Percentiles rank a stretch among this genome's conserved stretches.
Evolutionary conservation across 2,113 vertebrate genomes (phyloP).

Genomic region (Tragelaphus buxtoni): DNA sequence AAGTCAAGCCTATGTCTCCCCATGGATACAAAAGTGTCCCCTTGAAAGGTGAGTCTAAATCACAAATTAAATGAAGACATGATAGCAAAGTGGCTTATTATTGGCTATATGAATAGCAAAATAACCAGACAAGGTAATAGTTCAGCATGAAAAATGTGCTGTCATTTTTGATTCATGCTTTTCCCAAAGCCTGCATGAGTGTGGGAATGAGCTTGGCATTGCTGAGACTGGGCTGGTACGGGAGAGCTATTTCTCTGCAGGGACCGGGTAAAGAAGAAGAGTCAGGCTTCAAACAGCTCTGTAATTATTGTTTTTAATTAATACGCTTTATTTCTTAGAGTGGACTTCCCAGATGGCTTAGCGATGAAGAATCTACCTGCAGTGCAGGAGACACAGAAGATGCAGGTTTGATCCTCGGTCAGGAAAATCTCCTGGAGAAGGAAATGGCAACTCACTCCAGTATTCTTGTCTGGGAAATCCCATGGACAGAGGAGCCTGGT

Average conservation of each 20-base stretch:
- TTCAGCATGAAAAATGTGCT: slow-evolving; percentile 71
- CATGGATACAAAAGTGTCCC: slow-evolving; percentile 19
- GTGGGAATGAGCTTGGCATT: background rate
- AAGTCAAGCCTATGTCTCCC: slow-evolving; percentile 15
- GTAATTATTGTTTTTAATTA: slow-evolving; percentile 16
- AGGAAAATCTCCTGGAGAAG: background rate
- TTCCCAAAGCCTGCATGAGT: background rate
- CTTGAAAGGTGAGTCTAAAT: slow-evolving; percentile 64
- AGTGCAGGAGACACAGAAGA: background rate
- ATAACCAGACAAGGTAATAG: slow-evolving; percentile 74
- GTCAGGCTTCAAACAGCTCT: background rate
- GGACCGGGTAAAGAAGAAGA: background rate
- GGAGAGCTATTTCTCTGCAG: background rate
- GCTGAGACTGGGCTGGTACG: background rate
- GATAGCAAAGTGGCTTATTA: slow-evolving; percentile 74
- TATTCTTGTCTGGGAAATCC: background rate
- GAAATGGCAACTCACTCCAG: background rate
- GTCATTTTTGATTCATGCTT: slow-evolving; percentile 71
- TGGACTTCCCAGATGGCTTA: background rate
- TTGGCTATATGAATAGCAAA: slow-evolving; percentile 74
- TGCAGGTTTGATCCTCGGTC: background rate
- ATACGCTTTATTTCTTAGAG: background rate
- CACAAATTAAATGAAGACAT: slow-evolving; percentile 76
- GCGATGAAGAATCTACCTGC: background rate
- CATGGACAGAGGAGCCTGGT: background rate